These are phyloP conservation scores for Sebastes fasciatus DNA, from an alignment of 2,113 vertebrate species.

Conservation along the genomic window DNA sequence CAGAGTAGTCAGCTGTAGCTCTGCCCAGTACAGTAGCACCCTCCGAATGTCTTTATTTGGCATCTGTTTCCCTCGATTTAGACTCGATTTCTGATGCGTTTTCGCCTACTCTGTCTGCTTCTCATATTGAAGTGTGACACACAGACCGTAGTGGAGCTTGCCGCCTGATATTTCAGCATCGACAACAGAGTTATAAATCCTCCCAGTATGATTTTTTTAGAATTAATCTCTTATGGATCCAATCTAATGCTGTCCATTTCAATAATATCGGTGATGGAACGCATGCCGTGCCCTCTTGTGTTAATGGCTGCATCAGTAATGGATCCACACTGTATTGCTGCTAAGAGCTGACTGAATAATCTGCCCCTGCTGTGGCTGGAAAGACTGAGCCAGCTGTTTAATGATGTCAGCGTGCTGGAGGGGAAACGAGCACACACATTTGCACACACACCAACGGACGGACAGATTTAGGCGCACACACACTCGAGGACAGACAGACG, in stretches of 20 bases:
- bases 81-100: constrained; percentile 70
- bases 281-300: constrained; percentile 74
- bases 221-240: constrained; percentile 79
- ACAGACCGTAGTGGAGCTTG: constrained; percentile 29
- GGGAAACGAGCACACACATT: constrained; percentile 67
- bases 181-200: constrained; percentile 53
- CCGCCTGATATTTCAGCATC: constrained; percentile 40
- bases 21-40: constrained; percentile 83
- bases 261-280: constrained; percentile 77
- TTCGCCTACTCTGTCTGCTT: constrained; percentile 68
- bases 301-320: constrained; percentile 82
- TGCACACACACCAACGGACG: constrained; percentile 36
- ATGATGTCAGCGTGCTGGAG: constrained; percentile 82
- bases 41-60: constrained; percentile 82
- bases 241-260: constrained; percentile 76
- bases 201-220: constrained; percentile 52
- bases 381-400: constrained; percentile 85
- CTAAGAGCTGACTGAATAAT: constrained; percentile 83
- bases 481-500: constrained; percentile 67
- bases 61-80: constrained; percentile 80
- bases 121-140: constrained; percentile 65
- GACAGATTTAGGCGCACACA: constrained; percentile 56
- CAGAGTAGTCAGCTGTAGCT: constrained; percentile 79
- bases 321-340: constrained; percentile 81
- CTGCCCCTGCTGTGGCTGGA: constrained; percentile 83